Conservation (phyloP, 2,797 vertebrate species). For the Streptopelia turtur region DNA sequence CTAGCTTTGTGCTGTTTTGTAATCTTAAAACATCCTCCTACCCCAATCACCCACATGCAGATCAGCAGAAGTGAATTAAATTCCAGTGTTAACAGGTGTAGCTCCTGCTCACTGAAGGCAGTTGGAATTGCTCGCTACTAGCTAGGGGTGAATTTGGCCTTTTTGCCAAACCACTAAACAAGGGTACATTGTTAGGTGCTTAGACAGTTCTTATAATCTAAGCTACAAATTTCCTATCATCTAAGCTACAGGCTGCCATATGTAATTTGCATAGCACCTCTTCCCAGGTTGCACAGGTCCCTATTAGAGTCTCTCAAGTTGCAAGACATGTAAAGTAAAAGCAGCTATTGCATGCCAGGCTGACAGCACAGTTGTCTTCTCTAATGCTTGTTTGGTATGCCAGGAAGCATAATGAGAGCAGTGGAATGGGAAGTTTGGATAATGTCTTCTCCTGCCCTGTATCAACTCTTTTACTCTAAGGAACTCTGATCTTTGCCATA, state of each 20-base stretch:
- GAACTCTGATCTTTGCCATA: not conserved
- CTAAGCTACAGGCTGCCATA: not conserved
- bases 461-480: not conserved
- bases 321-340: not conserved
- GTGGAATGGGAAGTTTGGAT: not conserved
- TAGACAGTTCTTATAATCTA: not conserved
- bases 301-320: not conserved
- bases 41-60: not conserved
- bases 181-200: not conserved
- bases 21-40: slow-evolving; percentile 46
- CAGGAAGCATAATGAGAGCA: not conserved
- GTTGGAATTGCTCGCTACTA: not conserved
- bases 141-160: not conserved
- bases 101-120: not conserved
- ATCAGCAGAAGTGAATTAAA: slow-evolving; percentile 9
- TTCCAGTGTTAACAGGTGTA: not conserved
- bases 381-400: not conserved
- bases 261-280: not conserved
- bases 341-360: not conserved
- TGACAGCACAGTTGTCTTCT: not conserved
- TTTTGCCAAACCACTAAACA: not conserved
- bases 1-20: slow-evolving; percentile 17
- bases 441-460: not conserved
- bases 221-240: not conserved
- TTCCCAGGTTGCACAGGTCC: not conserved